A percentile compares a stretch with the other conserved stretches of the same genome.
phyloP scores from a whole-genome alignment of 2,888 invertebrate genomes.

The Mesorhabditis spiculigera region DNA sequence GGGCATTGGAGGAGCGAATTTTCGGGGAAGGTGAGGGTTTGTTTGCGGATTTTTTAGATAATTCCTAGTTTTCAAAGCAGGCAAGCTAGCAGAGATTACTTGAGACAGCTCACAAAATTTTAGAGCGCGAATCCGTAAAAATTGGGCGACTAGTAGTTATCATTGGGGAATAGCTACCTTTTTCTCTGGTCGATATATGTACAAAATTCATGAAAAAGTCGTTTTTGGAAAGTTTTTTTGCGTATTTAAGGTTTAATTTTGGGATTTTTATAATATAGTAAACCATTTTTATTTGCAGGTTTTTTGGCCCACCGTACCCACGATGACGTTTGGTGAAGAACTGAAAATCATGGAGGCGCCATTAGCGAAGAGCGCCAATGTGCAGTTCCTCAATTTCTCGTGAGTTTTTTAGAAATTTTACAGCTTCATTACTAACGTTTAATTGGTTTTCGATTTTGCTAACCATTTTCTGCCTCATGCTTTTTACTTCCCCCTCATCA shows the following conservation, averaged over 20 bases:
- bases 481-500: neutral
- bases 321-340: conserved; percentile 59
- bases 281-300: conserved; percentile 24
- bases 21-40: conserved; percentile 47
- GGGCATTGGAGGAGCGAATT: conserved; percentile 59
- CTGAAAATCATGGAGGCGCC: conserved; percentile 55
- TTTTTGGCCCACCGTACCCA: conserved; percentile 59
- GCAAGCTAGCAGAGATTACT: too few species aligned
- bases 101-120: too few species aligned
- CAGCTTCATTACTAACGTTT: neutral
- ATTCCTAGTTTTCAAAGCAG: too few species aligned
- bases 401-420: too few species aligned
- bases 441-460: neutral
- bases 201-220: neutral
- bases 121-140: neutral
- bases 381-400: conserved; percentile 58
- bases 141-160: too few species aligned
- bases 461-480: neutral
- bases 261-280: neutral
- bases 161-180: too few species aligned
- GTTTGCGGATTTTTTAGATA: too few species aligned
- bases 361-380: conserved; percentile 51
- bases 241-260: neutral
- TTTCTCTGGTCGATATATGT: too few species aligned
- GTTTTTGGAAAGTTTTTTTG: neutral